phyloP scores from a whole-genome alignment of 2,888 invertebrate species.

The Cheilosia grossa region DNA sequence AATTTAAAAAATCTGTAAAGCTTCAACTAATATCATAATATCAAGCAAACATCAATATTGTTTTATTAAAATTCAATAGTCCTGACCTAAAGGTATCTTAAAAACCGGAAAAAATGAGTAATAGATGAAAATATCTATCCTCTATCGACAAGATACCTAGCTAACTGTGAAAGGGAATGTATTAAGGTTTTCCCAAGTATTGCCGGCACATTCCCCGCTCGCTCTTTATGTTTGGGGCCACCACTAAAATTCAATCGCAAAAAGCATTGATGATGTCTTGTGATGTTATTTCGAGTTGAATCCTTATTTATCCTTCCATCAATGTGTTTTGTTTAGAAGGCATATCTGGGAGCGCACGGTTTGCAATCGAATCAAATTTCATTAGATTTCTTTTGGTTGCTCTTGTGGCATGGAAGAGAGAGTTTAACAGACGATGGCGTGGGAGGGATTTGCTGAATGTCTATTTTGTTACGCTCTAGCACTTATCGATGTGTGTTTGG shows the following conservation, averaged over 20 bases:
- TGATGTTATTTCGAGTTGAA: slow-evolving; percentile 41
- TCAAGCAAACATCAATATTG: not conserved
- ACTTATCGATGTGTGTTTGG: slow-evolving; percentile 4
- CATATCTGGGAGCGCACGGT: slow-evolving; percentile 34
- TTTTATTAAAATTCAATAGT: not conserved
- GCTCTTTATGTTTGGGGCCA: not conserved
- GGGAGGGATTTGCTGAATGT: slow-evolving; percentile 16
- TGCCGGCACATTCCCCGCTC: slow-evolving; percentile 13
- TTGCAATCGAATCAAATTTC: slow-evolving; percentile 59
- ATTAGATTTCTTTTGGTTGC: slow-evolving; percentile 54
- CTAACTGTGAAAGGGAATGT: slow-evolving; percentile 40
- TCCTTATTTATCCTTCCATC: slow-evolving; percentile 41
- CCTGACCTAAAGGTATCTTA: not conserved
- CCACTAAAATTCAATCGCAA: slow-evolving; percentile 11
- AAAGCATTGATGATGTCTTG: slow-evolving; percentile 32
- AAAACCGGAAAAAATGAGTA: slow-evolving; percentile 1
- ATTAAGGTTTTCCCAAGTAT: slow-evolving; percentile 22
- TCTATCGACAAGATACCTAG: slow-evolving; percentile 27
- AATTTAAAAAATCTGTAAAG: no score
- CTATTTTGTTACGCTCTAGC: slow-evolving; percentile 22
- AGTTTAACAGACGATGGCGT: slow-evolving; percentile 9
- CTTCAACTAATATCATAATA: not conserved
- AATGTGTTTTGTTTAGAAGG: slow-evolving; percentile 4
- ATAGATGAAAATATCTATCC: slow-evolving; percentile 28
- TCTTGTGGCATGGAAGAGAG: not conserved